Evolutionary conservation across 1,140 invertebrate genomes (phyloP), one percentile per base, ranked within the genome.

Genomic region (Drosophila lacertosa): DNA sequence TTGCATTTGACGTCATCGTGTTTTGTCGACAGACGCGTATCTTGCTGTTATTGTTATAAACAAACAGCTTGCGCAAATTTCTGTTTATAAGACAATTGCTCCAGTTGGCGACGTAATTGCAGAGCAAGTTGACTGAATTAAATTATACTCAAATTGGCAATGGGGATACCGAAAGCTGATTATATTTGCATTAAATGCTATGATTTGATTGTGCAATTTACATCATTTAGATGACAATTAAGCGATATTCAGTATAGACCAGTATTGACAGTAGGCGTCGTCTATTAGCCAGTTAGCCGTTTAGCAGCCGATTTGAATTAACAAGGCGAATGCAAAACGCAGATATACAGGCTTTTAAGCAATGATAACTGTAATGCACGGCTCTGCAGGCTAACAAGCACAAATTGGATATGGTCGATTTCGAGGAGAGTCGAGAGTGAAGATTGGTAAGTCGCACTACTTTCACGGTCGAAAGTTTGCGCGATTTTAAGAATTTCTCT

Each of bases 391-490:
- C 74, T 77, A 58, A 62, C 59, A 53, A 74, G 50, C 51, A 50
- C 64, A 68, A 84, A 84, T 83, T 79, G 63, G 80, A 76, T 20
- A 44, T 11, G 29, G 60, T 29, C 26, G 37, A 54, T 20, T 13
- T 15, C 48, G n/a, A n/a, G 42, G 15, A 32, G 64, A 55, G 32
- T n/a, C 11, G 39, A 40, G 42, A 50, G 42, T 33, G 24, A 51
- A 11, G 62, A 16, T 37, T 37, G 4, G 29, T 15, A 10, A 60
- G 65, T 68, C 32, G 58, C 13, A 40, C 76, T 63, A 86, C 81
- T 86, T 86, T 84, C 77, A 73, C 81, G 69, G 42, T 73, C 73
- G 80, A 84, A 84, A 84, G 80, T 86, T 73, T 70, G 53, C 58
- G 74, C 53, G 53, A 32, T 20, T 59, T 74, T 54, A 68, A 86